phyloP scores from a whole-genome alignment of 2,797 vertebrate species.

The Cyprinella venusta region DNA sequence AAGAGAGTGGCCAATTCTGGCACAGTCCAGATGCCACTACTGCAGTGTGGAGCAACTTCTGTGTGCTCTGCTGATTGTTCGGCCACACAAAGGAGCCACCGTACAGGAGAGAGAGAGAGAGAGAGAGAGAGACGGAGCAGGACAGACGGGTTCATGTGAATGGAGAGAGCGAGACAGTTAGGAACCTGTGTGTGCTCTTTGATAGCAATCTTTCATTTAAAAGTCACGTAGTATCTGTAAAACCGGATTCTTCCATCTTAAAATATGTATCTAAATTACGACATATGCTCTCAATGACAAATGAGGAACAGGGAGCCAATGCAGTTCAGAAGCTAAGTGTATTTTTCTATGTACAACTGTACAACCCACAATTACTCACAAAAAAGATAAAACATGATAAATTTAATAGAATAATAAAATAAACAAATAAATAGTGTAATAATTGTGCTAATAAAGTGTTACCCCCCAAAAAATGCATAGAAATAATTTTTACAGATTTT shows the following conservation, averaged over 20 bases:
- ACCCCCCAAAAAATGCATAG: not conserved
- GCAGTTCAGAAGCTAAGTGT: too few relatives aligned
- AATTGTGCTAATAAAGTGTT: not conserved
- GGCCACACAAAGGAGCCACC: slow-evolving; percentile 68
- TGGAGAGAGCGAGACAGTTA: slow-evolving; percentile 63
- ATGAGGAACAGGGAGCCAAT: too few relatives aligned
- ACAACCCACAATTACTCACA: too few relatives aligned
- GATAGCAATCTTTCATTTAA: too few relatives aligned
- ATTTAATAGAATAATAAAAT: too few relatives aligned
- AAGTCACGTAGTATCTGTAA: too few relatives aligned
- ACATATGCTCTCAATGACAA: too few relatives aligned
- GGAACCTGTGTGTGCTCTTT: too few relatives aligned
- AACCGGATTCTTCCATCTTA: too few relatives aligned
- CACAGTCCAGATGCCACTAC: slow-evolving; percentile 69
- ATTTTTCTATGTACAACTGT: too few relatives aligned
- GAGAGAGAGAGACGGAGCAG: not conserved
- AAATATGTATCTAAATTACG: too few relatives aligned
- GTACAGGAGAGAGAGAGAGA: slow-evolving; percentile 16
- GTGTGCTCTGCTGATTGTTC: slow-evolving; percentile 76
- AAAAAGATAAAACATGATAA: not conserved
- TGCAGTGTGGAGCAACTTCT: slow-evolving; percentile 51
- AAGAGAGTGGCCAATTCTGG: slow-evolving; percentile 73
- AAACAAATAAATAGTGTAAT: not conserved
- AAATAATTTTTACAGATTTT: not conserved
- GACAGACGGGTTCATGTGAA: slow-evolving; percentile 30